phyloP scores from a whole-genome alignment of 2,888 invertebrate genomes.

The Eutolmus rufibarbis region DNA sequence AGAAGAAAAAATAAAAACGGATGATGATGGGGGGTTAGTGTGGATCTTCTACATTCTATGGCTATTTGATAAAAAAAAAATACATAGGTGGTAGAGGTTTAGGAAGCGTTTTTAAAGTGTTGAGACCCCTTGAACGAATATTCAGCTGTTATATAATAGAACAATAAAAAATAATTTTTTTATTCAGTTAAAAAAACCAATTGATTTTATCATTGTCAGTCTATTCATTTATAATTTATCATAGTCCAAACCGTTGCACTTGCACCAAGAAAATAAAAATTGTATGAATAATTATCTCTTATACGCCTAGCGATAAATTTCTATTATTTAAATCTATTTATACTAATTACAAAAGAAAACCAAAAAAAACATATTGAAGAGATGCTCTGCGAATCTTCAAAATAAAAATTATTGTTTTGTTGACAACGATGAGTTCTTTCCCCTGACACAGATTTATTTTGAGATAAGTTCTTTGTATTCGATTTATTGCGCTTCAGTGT shows the following conservation, averaged over 20 bases:
- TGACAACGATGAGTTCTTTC: background rate
- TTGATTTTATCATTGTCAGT: no score
- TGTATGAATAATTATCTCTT: background rate
- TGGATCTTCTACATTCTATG: background rate
- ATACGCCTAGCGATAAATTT: background rate
- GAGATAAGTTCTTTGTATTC: background rate
- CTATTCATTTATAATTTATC: no score
- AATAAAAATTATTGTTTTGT: background rate
- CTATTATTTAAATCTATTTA: background rate
- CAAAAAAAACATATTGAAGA: background rate
- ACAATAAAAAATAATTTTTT: background rate
- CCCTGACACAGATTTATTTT: background rate
- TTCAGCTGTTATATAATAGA: background rate
- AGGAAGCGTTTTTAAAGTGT: background rate
- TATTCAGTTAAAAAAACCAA: background rate
- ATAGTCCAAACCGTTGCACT: no score
- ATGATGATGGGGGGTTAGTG: background rate
- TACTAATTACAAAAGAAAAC: background rate
- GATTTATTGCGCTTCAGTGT: background rate
- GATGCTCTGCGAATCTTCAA: background rate
- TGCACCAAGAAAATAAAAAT: background rate
- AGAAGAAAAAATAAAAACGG: constrained; percentile 48
- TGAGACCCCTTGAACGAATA: background rate
- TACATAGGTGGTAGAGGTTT: background rate
- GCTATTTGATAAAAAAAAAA: background rate